phyloP scores from a whole-genome alignment of 53 echinoderm and acorn worm species.

The Zoroaster sp. region DNA sequence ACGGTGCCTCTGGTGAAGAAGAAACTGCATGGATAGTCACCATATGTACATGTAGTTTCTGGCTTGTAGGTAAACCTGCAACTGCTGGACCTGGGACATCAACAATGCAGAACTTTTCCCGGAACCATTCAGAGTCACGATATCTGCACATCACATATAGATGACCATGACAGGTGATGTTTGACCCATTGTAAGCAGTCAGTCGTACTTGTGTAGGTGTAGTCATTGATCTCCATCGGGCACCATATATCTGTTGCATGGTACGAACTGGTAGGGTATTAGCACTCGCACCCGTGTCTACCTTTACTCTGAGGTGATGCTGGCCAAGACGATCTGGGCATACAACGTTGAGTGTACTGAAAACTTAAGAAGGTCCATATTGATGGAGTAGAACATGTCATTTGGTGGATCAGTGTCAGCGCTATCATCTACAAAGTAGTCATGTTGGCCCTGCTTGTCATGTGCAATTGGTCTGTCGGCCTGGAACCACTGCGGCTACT shows the following conservation, averaged over 20 bases:
- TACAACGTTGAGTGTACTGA: constrained; percentile 21
- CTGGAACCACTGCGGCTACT: background rate
- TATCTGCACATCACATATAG: constrained; percentile 34
- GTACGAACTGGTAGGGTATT: constrained; percentile 61
- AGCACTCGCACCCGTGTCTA: constrained; percentile 59
- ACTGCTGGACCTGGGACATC: constrained; percentile 55
- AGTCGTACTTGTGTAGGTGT: constrained; percentile 5
- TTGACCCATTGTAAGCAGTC: constrained; percentile 56
- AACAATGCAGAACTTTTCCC: constrained; percentile 45
- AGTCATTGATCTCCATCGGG: constrained; percentile 30
- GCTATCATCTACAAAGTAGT: background rate
- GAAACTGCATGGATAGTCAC: constrained; percentile 48
- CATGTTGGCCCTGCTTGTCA: background rate
- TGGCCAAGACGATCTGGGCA: constrained; percentile 42
- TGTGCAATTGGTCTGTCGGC: background rate
- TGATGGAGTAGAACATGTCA: background rate
- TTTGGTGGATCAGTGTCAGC: background rate
- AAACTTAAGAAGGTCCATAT: background rate
- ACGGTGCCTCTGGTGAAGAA: background rate
- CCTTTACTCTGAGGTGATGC: constrained; percentile 42
- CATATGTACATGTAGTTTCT: background rate
- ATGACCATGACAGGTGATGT: constrained; percentile 32
- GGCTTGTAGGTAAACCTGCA: constrained; percentile 25
- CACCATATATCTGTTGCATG: constrained; percentile 59
- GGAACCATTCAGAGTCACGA: constrained; percentile 7